Base-by-base conservation (phyloP, 1,140 invertebrate genomes). In the Piezodorus guildinii region DNA sequence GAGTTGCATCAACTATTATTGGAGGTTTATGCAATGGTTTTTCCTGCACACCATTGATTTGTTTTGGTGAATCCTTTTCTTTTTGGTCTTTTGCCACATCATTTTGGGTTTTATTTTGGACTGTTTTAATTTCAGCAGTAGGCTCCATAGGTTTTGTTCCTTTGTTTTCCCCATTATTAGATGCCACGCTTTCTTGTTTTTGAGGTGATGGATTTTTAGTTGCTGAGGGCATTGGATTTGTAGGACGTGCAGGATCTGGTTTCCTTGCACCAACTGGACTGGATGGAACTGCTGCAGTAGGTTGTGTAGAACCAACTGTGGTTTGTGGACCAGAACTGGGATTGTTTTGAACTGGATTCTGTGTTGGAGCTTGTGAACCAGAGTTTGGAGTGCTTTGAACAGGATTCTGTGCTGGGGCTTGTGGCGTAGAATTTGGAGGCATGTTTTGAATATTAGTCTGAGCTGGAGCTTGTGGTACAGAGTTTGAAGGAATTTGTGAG, bases 371-470 rank as follows among this genome's bases (percentile, higher is more conserved):
- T 62, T 60, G 49, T 10, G 60, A 25, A 27, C 16, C 19, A 45
- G 65, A 45, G 21, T 43, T 59, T 58, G 65, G 60, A 60, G 46
- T 19, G 6, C 3, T 39, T 66, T 30, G 60, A 62, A 39, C 51
- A 43, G 52, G 43, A 44, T 59, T 51, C 30, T n/a, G 51, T 52
- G 39, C 17, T 62, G 14, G 6, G 4, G 21, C 21, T 34, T 46
- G 34, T 66, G 60, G 39, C 45, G n/a, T 45, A 6, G 23, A 19
- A 25, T 45, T 15, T 43, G 23, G 62, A 54, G 62, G 39, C 10
- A 45, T 30, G 27, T 30, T 30, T 30, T 3, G 27, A 30, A 30
- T 16, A 4, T 52, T 23, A 51, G 19, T 59, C 16, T 58, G 51
- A 15, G 52, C 43, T 45, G 62, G 23, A 23, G 19, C 5, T 25